A percentile compares a stretch with the other conserved stretches of the same genome.
Evolutionary conservation across 1,140 invertebrate genomes (phyloP).

Genomic region (Lordiphosa collinella): DNA sequence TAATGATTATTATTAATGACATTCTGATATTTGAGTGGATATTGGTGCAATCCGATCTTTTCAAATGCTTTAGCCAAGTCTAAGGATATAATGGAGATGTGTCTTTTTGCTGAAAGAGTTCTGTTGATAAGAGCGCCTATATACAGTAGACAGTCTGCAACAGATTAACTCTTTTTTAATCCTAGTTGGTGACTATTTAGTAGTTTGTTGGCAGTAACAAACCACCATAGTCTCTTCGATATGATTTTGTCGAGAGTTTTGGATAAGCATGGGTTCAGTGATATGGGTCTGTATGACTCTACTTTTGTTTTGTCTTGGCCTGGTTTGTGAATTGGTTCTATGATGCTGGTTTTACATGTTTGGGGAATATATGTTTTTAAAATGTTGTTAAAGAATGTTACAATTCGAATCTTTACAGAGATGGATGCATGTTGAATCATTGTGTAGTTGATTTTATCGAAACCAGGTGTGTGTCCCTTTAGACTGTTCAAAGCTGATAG

Average conservation of each 20-base stretch:
- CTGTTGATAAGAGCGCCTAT: neutral
- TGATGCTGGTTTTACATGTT: neutral
- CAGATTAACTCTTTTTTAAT: constrained; percentile 1
- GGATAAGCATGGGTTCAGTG: neutral
- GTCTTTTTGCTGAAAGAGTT: neutral
- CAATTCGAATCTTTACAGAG: neutral
- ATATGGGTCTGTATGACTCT: neutral
- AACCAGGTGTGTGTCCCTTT: neutral
- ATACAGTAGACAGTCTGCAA: constrained; percentile 3
- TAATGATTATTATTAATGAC: neutral
- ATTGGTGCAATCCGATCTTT: neutral
- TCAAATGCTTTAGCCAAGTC: neutral
- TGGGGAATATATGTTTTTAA: neutral
- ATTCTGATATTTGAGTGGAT: neutral
- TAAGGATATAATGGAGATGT: neutral
- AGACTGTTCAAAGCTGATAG: neutral
- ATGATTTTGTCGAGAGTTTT: neutral
- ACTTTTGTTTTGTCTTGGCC: neutral
- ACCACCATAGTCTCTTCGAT: no score
- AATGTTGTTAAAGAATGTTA: neutral
- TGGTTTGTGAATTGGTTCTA: neutral
- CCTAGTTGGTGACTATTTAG: constrained; percentile 2
- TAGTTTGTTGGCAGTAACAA: constrained; percentile 2
- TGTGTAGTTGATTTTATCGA: neutral
- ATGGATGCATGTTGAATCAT: no score